Conservation (phyloP, 2,113 vertebrate species). For the Catharus bicknelli region DNA sequence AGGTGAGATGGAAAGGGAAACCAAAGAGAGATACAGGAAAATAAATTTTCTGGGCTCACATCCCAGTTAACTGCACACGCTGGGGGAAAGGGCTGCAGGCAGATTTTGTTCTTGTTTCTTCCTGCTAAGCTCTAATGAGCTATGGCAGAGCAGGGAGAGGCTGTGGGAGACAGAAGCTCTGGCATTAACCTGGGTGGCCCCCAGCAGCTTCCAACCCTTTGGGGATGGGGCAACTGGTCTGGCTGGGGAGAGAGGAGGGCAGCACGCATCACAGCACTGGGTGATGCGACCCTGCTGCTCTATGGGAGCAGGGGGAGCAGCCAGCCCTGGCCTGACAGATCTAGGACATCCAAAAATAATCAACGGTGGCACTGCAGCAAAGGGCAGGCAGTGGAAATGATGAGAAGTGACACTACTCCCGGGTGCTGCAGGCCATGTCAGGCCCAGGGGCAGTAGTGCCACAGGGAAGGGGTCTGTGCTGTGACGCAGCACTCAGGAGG, state of each 20-base stretch:
- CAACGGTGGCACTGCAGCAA: neutral
- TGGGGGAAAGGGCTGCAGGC: neutral
- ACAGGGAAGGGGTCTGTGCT: neutral
- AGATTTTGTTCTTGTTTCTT: conserved; percentile 4
- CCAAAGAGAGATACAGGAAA: neutral
- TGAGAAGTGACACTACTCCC: conserved; percentile 1
- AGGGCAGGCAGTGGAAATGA: conserved; percentile 21
- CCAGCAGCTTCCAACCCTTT: neutral
- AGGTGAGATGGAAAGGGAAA: neutral
- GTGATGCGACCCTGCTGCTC: neutral
- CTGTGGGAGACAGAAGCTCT: neutral
- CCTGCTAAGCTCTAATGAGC: neutral
- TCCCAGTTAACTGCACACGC: neutral
- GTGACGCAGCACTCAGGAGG: neutral
- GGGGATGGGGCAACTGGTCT: neutral
- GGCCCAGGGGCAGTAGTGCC: neutral
- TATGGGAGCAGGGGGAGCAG: fast-evolving
- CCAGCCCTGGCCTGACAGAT: conserved; percentile 43
- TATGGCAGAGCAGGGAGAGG: neutral
- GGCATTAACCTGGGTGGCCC: fast-evolving
- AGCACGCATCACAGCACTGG: neutral
- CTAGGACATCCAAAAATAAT: conserved; percentile 61
- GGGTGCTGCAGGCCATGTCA: fast-evolving
- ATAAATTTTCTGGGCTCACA: neutral
- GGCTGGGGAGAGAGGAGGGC: neutral